These are phyloP conservation scores for Venturia canescens DNA, from an alignment of 1,140 invertebrate species.

Conservation along the genomic window DNA sequence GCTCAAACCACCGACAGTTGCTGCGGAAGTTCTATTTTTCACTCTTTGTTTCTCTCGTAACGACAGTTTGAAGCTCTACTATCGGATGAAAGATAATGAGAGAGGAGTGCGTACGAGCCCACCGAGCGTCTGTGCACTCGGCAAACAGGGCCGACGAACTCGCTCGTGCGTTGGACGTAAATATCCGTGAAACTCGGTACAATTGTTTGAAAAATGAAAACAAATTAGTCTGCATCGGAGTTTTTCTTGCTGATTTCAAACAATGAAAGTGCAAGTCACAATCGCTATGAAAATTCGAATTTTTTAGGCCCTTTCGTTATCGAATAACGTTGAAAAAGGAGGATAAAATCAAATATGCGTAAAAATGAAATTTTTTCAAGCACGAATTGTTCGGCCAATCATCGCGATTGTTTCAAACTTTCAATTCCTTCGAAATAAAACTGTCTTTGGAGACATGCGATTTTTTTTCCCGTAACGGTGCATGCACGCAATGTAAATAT, in stretches of 20 bases:
- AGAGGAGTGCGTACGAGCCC: neutral
- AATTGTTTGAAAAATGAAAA: neutral
- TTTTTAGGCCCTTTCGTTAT: too few species aligned
- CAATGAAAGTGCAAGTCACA: too few species aligned
- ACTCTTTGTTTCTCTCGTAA: neutral
- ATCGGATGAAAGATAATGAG: constrained; percentile 13
- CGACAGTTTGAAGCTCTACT: neutral
- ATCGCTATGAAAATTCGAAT: too few species aligned
- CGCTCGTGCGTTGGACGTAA: neutral
- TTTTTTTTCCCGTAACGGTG: too few species aligned
- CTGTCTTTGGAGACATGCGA: too few species aligned
- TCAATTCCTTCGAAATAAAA: too few species aligned
- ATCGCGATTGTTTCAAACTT: too few species aligned
- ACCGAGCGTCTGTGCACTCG: neutral
- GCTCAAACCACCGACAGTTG: neutral
- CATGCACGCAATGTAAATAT: neutral
- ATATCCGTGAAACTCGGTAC: neutral
- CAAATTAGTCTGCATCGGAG: neutral
- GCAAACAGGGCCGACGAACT: constrained; percentile 9
- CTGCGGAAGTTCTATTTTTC: neutral
- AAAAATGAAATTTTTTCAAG: too few species aligned
- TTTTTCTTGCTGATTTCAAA: neutral
- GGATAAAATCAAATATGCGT: too few species aligned
- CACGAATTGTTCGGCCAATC: too few species aligned
- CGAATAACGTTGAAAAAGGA: too few species aligned